phyloP scores from a whole-genome alignment of 1,140 invertebrate genomes.

The Zaprionus africanus region DNA sequence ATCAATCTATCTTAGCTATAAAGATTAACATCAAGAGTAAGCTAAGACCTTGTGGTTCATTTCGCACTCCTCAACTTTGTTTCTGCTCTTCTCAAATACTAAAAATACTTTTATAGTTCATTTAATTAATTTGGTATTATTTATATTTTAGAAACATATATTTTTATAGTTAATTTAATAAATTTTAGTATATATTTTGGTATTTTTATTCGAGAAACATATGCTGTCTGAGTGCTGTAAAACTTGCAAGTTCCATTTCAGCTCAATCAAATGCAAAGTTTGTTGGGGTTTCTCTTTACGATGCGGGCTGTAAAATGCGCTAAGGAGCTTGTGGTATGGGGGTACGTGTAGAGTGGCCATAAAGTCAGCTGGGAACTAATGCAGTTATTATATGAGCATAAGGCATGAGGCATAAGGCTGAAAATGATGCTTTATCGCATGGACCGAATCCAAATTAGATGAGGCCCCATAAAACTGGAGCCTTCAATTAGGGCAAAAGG shows the following conservation, averaged over 20 bases:
- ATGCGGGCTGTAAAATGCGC: conserved; percentile 25
- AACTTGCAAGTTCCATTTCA: neutral
- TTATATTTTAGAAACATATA: neutral
- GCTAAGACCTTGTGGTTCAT: too few species aligned
- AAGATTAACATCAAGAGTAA: too few species aligned
- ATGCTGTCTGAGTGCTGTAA: neutral
- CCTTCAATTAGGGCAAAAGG: conserved; percentile 47
- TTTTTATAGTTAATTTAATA: neutral
- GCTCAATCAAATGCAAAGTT: conserved; percentile 31
- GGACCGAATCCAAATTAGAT: conserved; percentile 55
- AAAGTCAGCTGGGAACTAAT: conserved; percentile 44
- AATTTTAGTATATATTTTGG: conserved; percentile 2
- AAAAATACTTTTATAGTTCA: neutral
- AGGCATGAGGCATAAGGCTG: conserved; percentile 15
- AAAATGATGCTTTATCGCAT: conserved; percentile 51
- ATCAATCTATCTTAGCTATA: too few species aligned
- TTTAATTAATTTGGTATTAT: neutral
- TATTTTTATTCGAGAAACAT: neutral
- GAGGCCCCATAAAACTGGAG: conserved; percentile 45
- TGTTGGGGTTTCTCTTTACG: conserved; percentile 15
- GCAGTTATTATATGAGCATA: conserved; percentile 41
- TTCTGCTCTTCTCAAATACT: too few species aligned
- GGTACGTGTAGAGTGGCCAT: conserved; percentile 7
- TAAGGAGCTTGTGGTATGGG: neutral
- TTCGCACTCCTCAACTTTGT: too few species aligned